Base-by-base conservation (phyloP, 2,888 invertebrate species). In the Lypha dubia region DNA sequence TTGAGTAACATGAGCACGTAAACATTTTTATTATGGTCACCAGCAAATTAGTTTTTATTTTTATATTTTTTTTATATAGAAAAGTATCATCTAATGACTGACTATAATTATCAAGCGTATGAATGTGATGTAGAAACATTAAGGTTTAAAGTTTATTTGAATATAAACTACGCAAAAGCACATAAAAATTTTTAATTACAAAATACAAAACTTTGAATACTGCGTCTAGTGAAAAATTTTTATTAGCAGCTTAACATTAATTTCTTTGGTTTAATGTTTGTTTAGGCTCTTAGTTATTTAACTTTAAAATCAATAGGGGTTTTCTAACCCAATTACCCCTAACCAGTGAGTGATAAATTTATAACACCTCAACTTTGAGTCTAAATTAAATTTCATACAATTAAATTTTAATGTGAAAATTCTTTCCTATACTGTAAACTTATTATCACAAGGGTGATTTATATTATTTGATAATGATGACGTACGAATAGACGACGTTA, bases 401-500 rank as follows among this genome's bases (percentile, higher is more conserved):
- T 44, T 6, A 15, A n/a, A 2, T 5, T 38, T 74, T 9, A 32
- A 70, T 49, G 22, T 22, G 56, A 9, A 7, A 15, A 24, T 60
- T 24, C 1, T 49, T 63, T 53, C 32, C 32, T 63, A 63, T 68
- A 22, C 13, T 46, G 41, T 4, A 3, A 49, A 38, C 38, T 32
- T 7, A 41, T 44, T 51, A n/a, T n/a, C n/a, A 15, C 20, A 32
- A 62, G 53, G n/a, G 41, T 17, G 44, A 63, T 17, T 71, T 71
- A 8, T 22, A 70, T 63, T 71, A 44, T 53, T 53, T 70, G 44
- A 53, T 53, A 46, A 53, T 53, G 28, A 51, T 51, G 53, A 65
- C 41, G 28, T 24, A 56, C n/a, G 51, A 17, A 24, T 49, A 22
- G 51, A 60, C 38, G 32, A n/a, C 11, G n/a, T 22, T n/a, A 51